These are phyloP conservation scores for Aplochiton taeniatus DNA, from an alignment of 2,797 vertebrate genomes.

Conservation along the genomic window DNA sequence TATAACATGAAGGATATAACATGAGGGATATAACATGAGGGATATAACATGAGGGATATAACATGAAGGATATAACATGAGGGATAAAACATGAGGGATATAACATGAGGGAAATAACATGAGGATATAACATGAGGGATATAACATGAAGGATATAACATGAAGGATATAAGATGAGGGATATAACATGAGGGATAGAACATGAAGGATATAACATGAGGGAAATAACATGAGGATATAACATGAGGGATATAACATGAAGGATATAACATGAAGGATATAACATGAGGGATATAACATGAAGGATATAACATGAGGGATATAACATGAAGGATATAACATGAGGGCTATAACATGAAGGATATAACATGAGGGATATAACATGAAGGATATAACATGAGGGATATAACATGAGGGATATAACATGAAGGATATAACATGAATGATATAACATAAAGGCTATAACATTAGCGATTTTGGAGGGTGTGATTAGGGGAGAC, in stretches of 20 bases:
- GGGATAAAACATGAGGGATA: constrained; percentile 4
- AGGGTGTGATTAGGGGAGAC: too few species aligned
- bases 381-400: constrained; percentile 8
- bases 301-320: constrained; percentile 12
- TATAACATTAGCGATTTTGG: not conserved
- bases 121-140: not conserved
- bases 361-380: constrained; percentile 8
- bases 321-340: constrained; percentile 6
- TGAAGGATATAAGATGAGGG: too few species aligned
- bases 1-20: constrained; percentile 20
- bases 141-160: constrained; percentile 20
- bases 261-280: constrained; percentile 1
- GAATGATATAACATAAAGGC: too few species aligned
- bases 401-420: constrained; percentile 15
- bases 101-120: constrained; percentile 18
- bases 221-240: too few species aligned
- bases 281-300: constrained; percentile 14
- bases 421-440: constrained; percentile 6
- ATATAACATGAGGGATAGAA: constrained; percentile 19
- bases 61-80: constrained; percentile 10
- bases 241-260: constrained; percentile 11
- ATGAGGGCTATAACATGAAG: too few species aligned
- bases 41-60: constrained; percentile 18
- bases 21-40: too few species aligned
- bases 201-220: constrained; percentile 10